Evolutionary conservation across 2,113 vertebrate genomes (phyloP), one percentile per base, ranked within the genome.

Genomic region (Cottus gobio): DNA sequence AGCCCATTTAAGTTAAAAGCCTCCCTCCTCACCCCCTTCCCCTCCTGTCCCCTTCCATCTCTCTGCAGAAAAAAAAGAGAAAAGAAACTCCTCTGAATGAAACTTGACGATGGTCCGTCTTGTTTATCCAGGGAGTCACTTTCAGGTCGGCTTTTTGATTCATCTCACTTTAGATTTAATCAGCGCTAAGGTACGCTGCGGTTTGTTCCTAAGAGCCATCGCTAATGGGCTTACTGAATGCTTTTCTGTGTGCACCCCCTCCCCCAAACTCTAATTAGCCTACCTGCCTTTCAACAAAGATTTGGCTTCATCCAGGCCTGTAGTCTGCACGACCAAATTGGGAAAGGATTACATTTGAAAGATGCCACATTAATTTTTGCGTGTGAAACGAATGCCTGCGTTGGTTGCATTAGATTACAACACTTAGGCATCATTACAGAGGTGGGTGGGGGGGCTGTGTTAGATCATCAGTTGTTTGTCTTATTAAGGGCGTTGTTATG

Each of bases 211-310:
- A 96, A 97, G 96, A 97, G 96, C 96, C 97, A 96, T 95, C 94
- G 93, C 97, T 97, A 98, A 98, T 97, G 97, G 97, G 96, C 95
- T 98, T 96, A 96, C 95, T 96, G 96, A 97, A 97, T 96, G 96
- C 94, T 96, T 96, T 96, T 96, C 95, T 96, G 94, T 95, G 95
- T 94, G 92, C 94, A 92, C 89, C 95, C 92, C 31, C 46, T 30
- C 57, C 54, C 80, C 74, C 79, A 76, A 93, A 93, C 93, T 95
- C 93, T 96, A 95, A 97, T 96, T 96, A 96, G 90, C 87, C 91
- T 91, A 91, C 93, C 93, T 93, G 91, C 95, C 94, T 96, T 95
- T 96, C 95, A 93, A 95, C 93, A 95, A 95, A 96, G 95, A 96
- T 95, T 95, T 91, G 94, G 96, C 93, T 95, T 82, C 91, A 96